These are phyloP conservation scores for Ormyrus labotus DNA, from an alignment of 2,888 invertebrate species.

Conservation along the genomic window DNA sequence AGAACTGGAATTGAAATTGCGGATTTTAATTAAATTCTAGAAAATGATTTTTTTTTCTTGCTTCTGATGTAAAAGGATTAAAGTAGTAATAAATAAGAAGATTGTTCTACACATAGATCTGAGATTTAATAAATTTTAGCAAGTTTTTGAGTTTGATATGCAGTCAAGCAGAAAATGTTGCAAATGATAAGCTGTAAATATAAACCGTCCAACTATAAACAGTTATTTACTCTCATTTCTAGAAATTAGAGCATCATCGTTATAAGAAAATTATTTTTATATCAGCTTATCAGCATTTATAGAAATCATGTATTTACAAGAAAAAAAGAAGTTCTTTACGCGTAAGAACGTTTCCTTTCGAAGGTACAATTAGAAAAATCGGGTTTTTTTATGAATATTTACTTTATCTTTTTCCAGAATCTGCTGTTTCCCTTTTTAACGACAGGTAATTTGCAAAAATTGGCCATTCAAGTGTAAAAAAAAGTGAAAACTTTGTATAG, in stretches of 20 bases:
- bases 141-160: conserved; percentile 2
- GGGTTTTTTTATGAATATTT: conserved; percentile 3
- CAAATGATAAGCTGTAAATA: too few species aligned
- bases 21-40: too few species aligned
- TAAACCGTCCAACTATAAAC: too few species aligned
- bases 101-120: background rate
- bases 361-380: conserved; percentile 43
- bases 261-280: too few species aligned
- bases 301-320: too few species aligned
- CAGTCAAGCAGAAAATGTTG: background rate
- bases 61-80: too few species aligned
- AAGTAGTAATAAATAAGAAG: too few species aligned
- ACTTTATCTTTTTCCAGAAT: background rate
- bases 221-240: too few species aligned
- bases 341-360: conserved; percentile 1
- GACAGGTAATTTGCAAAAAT: conserved; percentile 6
- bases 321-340: conserved; percentile 14
- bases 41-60: too few species aligned
- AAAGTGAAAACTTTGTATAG: too few species aligned
- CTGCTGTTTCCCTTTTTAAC: conserved; percentile 2
- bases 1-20: too few species aligned
- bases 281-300: background rate
- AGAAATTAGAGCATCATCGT: too few species aligned
- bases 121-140: background rate
- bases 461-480: background rate